Conservation (phyloP, 2,888 invertebrate species). For the Plagodis pulveraria region DNA sequence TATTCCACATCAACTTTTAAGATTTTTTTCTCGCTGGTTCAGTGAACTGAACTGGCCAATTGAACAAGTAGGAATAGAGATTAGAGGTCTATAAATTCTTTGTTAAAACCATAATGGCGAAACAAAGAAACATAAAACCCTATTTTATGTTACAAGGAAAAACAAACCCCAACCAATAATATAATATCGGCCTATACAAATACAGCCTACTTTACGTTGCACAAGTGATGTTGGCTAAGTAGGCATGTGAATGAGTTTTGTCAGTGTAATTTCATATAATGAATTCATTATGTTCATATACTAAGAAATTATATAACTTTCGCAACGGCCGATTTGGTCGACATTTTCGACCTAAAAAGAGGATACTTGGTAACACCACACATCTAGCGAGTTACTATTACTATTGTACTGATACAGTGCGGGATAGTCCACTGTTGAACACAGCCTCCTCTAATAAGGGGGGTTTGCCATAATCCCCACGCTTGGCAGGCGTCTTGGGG, state of each 20-base stretch:
- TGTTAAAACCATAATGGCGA: constrained; percentile 1
- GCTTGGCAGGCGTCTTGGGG: no score
- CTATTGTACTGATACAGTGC: no score
- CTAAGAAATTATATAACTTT: constrained; percentile 10
- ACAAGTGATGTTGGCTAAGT: not conserved
- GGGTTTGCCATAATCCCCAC: no score
- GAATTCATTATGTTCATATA: constrained; percentile 10
- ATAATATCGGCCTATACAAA: not conserved
- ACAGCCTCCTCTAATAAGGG: no score
- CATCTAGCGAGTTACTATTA: no score
- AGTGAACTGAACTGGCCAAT: no score
- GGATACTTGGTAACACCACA: not conserved
- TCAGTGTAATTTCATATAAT: constrained; percentile 5
- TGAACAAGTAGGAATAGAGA: no score
- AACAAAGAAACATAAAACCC: not conserved
- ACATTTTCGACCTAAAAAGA: constrained; percentile 7
- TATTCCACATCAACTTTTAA: no score
- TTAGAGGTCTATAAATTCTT: not conserved
- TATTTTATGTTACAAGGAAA: not conserved
- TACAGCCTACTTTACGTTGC: constrained; percentile 1
- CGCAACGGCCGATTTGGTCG: constrained; percentile 8
- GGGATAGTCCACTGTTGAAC: no score
- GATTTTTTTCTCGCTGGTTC: no score
- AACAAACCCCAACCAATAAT: not conserved
- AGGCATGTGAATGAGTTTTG: not conserved